Evolutionary conservation across 2,797 vertebrate species (phyloP), one percentile per base, ranked within the genome.

Genomic region (Pygocentrus nattereri): DNA sequence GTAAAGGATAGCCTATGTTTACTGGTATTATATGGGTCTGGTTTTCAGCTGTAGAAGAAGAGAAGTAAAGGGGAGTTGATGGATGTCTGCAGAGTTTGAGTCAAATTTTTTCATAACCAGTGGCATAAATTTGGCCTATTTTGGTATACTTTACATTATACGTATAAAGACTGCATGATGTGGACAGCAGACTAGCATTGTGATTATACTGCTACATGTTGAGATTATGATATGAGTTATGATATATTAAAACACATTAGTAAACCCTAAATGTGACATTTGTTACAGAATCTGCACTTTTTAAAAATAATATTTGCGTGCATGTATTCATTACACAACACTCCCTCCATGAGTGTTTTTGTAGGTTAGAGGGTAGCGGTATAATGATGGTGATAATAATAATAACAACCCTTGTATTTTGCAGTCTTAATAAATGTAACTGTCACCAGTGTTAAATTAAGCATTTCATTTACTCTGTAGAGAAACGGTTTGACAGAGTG

Each of bases 1-100:
- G 94, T 95, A 93, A 92, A 88, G 93, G 95, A 94, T 95, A 92
- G 82, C 92, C 92, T 92, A 93, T 92, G 93, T 41, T 4, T 61
- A 89, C 89, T 49, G 91, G 85, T 93, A 93, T 94, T 94, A 87
- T 94, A 85, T 86, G 73, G 85, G 86, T 76, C 89, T 85, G 88
- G 84, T 41, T 21, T 65, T 58, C 82, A 85, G 85, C 82, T 88
- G 27, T 41, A 67, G 59, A 72, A 44, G 89, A 89, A 90, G 87
- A 88, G 89, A 50, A 54, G 69, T 4, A 56, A 31, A 13, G 27
- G 7, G 13, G 30, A 58, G 12, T 47, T 72, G 23, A 27, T 52
- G 18, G 27, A 52, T 4, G 10, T 31, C 38, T 72, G 50, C 27
- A 56, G 5, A 25, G 31, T 59, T 58, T 41, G 12, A 59, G 5